Percentiles rank a stretch among this genome's conserved stretches.
Evolutionary conservation across 2,888 invertebrate genomes (phyloP).

Genomic region (Cephus rjabovi): DNA sequence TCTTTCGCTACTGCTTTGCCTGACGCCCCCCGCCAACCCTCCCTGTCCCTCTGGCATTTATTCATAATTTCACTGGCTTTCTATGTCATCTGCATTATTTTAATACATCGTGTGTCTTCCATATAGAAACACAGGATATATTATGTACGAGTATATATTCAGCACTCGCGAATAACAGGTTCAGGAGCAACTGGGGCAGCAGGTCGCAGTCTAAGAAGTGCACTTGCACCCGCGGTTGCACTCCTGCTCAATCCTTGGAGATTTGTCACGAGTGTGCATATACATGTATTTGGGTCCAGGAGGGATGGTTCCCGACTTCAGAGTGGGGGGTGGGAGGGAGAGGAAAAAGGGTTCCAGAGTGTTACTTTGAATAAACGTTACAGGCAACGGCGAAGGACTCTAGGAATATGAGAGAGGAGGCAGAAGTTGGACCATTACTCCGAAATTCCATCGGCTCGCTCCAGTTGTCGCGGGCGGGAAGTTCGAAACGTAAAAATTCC

Average conservation of each 20-base stretch:
- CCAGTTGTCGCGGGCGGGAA: conserved; percentile 13
- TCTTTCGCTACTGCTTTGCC: neutral
- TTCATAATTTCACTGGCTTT: conserved; percentile 28
- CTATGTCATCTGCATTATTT: neutral
- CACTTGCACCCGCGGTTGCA: neutral
- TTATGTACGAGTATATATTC: neutral
- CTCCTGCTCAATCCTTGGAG: neutral
- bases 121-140: neutral
- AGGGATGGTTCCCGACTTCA: neutral
- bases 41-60: neutral
- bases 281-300: neutral
- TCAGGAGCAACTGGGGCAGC: neutral
- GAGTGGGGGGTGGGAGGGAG: neutral
- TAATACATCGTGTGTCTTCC: neutral
- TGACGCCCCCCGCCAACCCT: conserved; percentile 11
- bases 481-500: conserved; percentile 56
- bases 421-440: neutral
- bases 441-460: neutral
- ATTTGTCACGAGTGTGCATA: too few species aligned
- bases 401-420: neutral
- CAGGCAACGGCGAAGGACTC: neutral
- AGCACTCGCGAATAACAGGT: too few species aligned
- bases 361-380: neutral
- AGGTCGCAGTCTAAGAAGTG: neutral
- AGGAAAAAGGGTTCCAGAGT: neutral